Evolutionary conservation across 2,888 invertebrate genomes (phyloP), one percentile per base, ranked within the genome.

Genomic region (Silvanus unidentatus): DNA sequence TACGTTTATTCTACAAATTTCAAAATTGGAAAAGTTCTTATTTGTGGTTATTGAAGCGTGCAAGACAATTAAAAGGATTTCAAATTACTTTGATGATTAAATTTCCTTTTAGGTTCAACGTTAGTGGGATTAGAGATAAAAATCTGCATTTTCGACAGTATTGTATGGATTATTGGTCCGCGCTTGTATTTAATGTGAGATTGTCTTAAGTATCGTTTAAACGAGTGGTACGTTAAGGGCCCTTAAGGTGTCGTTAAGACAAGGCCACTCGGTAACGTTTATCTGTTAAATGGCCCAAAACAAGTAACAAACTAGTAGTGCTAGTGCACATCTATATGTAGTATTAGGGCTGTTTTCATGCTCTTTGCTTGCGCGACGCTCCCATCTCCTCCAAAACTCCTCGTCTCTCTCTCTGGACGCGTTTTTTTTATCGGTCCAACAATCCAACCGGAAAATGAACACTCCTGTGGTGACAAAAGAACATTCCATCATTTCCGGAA

Each of bases 401-500:
- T n/a, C n/a, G n/a, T 37, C 15, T 37, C 12, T 16, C 12, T 16
- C 14, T 37, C 3, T 13, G 5, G 3, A n/a, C 15, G 8, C 4
- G 6, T 60, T 61, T 69, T 70, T 72, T 70, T 71, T 72, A 71
- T 71, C 71, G 70, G 65, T 11, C 59, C 53, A 57, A 56, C 66
- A 72, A 71, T 70, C 71, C 72, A 65, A 71, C 71, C 71, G 73
- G 73, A 73, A 73, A 73, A 73, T 73, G 72, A 73, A 72, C 71
- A 61, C 66, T 72, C 72, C 69, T 70, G 72, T 65, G 72, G 72
- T 69, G 71, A 71, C 71, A 70, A 71, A 69, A 71, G 69, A 69
- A 65, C 72, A 65, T 66, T 73, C 70, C 69, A 71, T 73, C 73
- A 73, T 73, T 73, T 73, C 72, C 72, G 68, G 65, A 59, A 60